Conservation (phyloP, 1,140 invertebrate genomes). For the Paracyclopina nana region DNA sequence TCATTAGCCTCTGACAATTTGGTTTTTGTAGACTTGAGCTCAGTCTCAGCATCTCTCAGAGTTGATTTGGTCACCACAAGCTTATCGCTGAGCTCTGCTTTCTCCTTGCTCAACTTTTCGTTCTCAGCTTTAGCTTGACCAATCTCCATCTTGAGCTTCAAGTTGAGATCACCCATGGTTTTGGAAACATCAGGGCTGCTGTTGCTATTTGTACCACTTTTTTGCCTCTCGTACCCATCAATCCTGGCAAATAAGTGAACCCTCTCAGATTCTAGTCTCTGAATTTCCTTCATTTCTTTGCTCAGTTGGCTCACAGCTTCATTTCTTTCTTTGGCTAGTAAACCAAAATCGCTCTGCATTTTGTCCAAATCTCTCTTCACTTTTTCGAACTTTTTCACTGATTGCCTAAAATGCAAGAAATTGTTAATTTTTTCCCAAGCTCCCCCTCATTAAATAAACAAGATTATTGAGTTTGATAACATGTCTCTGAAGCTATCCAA, state of each 20-base stretch:
- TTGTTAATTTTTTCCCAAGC: no score
- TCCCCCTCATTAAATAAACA: no score
- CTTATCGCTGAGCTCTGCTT: neutral
- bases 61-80: neutral
- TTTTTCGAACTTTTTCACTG: slow-evolving; percentile 15
- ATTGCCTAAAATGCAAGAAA: no score
- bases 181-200: neutral
- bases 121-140: neutral
- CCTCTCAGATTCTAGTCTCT: slow-evolving; percentile 14
- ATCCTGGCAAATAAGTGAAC: neutral
- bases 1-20: neutral
- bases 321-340: slow-evolving; percentile 9
- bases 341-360: slow-evolving; percentile 1
- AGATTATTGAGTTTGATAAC: no score
- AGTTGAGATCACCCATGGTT: neutral
- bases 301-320: slow-evolving; percentile 3
- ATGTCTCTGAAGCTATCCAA: no score
- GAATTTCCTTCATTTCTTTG: slow-evolving; percentile 12
- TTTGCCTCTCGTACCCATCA: slow-evolving; percentile 5
- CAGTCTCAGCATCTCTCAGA: neutral
- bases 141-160: neutral
- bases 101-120: neutral
- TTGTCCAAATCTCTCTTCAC: slow-evolving; percentile 13
- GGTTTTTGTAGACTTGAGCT: neutral
- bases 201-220: neutral